Evolutionary conservation across 1,140 invertebrate genomes (phyloP).

Genomic region (Lasioglossum albipes): DNA sequence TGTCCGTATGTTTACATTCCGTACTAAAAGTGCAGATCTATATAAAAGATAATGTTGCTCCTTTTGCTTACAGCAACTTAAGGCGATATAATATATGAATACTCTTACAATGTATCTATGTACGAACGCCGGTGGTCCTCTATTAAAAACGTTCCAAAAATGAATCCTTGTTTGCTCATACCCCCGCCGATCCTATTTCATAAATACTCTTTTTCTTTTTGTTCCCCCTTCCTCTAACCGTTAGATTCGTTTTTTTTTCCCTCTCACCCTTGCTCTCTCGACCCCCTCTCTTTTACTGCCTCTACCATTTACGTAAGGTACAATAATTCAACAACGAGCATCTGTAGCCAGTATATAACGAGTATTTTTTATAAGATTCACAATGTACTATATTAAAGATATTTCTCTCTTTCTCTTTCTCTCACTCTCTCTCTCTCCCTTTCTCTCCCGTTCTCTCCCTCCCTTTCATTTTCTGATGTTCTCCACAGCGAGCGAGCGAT

Average conservation of each 20-base stretch:
- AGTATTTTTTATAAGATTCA: conserved; percentile 46
- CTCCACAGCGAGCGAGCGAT: conserved; percentile 46
- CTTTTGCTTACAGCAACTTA: conserved; percentile 36
- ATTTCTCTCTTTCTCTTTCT: not conserved
- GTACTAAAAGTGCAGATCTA: conserved; percentile 46
- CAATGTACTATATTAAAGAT: conserved; percentile 42
- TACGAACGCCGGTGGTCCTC: conserved; percentile 47
- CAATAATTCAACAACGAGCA: conserved; percentile 49
- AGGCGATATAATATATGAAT: conserved; percentile 39
- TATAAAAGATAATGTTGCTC: conserved; percentile 51
- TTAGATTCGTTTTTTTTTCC: not conserved
- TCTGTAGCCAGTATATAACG: conserved; percentile 45
- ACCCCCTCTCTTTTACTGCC: not conserved
- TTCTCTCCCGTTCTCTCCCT: not conserved
- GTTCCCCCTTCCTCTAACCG: not conserved
- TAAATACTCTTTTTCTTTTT: not conserved
- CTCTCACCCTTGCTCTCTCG: not conserved
- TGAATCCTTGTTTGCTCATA: conserved; percentile 34
- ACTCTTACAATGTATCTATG: conserved; percentile 39
- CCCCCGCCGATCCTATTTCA: conserved; percentile 23
- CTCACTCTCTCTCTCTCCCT: not conserved
- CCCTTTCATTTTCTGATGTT: conserved; percentile 1
- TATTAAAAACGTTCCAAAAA: conserved; percentile 52
- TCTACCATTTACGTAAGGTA: conserved; percentile 27
- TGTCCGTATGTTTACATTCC: conserved; percentile 37